These are phyloP conservation scores for Charanyca ferruginea DNA, from an alignment of 2,888 invertebrate genomes.

Conservation along the genomic window DNA sequence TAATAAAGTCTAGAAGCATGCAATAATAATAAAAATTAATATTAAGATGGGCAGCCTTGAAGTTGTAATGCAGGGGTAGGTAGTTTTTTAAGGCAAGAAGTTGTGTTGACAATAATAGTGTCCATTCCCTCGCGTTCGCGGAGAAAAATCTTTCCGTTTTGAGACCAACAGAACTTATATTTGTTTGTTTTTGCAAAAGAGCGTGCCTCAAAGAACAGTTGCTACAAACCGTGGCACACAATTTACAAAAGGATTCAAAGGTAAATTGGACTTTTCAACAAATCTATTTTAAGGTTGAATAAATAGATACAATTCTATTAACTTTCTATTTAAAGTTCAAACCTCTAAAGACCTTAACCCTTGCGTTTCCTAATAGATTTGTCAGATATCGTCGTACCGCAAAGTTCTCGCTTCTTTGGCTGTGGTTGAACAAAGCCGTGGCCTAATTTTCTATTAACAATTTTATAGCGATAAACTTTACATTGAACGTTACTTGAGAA, in stretches of 20 bases:
- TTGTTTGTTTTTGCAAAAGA: too few relatives aligned
- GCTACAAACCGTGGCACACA: not conserved
- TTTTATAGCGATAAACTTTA: slow-evolving; percentile 29
- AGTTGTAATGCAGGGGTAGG: too few relatives aligned
- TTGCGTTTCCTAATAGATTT: slow-evolving; percentile 72
- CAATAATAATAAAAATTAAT: too few relatives aligned
- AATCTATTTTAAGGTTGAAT: slow-evolving; percentile 20
- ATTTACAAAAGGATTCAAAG: slow-evolving; percentile 11
- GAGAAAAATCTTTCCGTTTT: too few relatives aligned
- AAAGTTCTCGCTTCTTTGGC: slow-evolving; percentile 62
- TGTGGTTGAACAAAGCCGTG: slow-evolving; percentile 58
- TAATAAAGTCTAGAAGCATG: too few relatives aligned
- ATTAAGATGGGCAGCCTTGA: too few relatives aligned
- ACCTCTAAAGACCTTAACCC: slow-evolving; percentile 56
- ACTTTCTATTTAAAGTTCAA: slow-evolving; percentile 45
- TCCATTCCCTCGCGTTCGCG: too few relatives aligned
- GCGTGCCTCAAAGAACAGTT: too few relatives aligned
- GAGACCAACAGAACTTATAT: too few relatives aligned
- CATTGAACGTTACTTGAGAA: slow-evolving; percentile 8
- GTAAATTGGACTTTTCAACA: slow-evolving; percentile 11
- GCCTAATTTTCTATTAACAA: slow-evolving; percentile 35
- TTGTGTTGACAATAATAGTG: too few relatives aligned
- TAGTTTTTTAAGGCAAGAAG: too few relatives aligned
- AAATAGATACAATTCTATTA: slow-evolving; percentile 21
- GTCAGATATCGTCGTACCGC: slow-evolving; percentile 68